Conservation (phyloP, 1,140 invertebrate species). For the Oncopodura yosiiana region DNA sequence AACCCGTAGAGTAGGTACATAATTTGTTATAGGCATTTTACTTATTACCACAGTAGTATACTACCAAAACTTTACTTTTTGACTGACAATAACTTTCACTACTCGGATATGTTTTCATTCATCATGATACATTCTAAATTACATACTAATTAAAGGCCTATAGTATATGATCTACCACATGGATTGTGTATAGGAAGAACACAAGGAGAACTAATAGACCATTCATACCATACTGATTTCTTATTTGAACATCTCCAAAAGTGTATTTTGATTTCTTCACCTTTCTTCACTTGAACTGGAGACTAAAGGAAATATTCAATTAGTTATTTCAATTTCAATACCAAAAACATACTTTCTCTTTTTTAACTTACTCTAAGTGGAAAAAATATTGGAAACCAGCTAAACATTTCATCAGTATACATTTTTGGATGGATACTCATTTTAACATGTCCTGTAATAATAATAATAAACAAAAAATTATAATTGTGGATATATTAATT, state of each 20-base stretch:
- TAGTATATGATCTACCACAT: slow-evolving; percentile 65
- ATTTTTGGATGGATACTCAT: slow-evolving; percentile 82
- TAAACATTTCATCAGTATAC: slow-evolving; percentile 83
- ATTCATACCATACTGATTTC: slow-evolving; percentile 93
- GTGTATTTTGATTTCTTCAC: slow-evolving; percentile 61
- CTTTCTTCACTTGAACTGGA: slow-evolving; percentile 60
- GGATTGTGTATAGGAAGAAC: slow-evolving; percentile 64
- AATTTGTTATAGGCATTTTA: too few species aligned
- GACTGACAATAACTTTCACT: too few species aligned
- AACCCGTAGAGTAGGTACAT: too few species aligned
- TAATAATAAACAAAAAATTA: too few species aligned
- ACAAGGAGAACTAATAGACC: slow-evolving; percentile 64
- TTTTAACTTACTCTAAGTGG: slow-evolving; percentile 59
- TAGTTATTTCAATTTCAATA: not conserved
- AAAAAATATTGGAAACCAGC: slow-evolving; percentile 95
- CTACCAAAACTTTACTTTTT: too few species aligned
- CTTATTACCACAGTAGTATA: too few species aligned
- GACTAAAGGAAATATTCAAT: slow-evolving; percentile 20
- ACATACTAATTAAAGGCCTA: slow-evolving; percentile 37
- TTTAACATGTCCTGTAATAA: too few species aligned
- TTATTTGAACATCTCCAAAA: slow-evolving; percentile 74
- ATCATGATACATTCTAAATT: too few species aligned
- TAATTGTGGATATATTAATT: too few species aligned
- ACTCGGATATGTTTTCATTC: too few species aligned
- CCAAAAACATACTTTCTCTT: slow-evolving; percentile 3